Evolutionary conservation across 2,797 vertebrate species (phyloP).

Genomic region (Graptemys geographica): DNA sequence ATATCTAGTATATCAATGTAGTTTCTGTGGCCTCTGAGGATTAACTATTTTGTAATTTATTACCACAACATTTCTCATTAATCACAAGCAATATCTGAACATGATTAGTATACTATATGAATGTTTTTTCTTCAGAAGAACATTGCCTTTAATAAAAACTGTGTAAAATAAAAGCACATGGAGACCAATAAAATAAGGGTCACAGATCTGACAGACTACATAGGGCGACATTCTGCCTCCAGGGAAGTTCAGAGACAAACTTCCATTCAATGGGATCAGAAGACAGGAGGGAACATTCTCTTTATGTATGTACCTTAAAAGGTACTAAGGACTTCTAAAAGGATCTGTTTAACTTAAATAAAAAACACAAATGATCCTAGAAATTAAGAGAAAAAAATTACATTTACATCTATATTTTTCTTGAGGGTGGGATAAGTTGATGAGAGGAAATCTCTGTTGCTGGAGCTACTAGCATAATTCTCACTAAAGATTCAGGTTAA

Average conservation of each 20-base stretch:
- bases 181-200: not conserved
- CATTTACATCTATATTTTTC: not conserved
- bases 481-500: not conserved
- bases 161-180: not conserved
- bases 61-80: not conserved
- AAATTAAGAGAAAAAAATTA: not conserved
- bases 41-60: fast-evolving
- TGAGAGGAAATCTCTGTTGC: not conserved
- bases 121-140: not conserved
- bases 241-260: not conserved
- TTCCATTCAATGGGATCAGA: not conserved
- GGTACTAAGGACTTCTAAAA: not conserved
- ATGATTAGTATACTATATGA: not conserved
- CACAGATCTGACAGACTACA: not conserved
- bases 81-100: not conserved
- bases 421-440: not conserved
- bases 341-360: not conserved
- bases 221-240: not conserved
- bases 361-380: not conserved
- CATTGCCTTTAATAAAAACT: not conserved
- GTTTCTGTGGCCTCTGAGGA: not conserved
- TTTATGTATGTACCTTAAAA: not conserved
- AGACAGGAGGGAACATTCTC: not conserved
- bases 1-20: not conserved
- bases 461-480: not conserved